Percentiles rank a stretch among this genome's conserved stretches.
These are phyloP conservation scores for Elachura formosa DNA, from an alignment of 2,113 vertebrate species.

Conservation along the genomic window DNA sequence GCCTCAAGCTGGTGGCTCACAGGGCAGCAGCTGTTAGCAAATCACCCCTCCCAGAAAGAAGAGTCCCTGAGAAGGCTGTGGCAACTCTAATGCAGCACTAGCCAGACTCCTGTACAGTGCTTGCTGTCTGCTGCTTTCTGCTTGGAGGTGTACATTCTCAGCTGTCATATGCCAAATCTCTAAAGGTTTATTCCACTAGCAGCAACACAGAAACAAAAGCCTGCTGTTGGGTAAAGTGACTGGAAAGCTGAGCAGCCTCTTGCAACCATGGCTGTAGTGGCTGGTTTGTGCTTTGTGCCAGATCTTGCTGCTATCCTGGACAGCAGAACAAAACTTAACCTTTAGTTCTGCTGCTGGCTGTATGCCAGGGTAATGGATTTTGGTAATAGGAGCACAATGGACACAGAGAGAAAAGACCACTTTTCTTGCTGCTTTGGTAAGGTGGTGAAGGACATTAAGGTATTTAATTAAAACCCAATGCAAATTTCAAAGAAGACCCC, in stretches of 20 bases:
- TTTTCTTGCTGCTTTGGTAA: background rate
- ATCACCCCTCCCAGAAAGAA: background rate
- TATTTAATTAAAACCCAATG: background rate
- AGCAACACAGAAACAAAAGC: background rate
- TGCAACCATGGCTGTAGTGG: accelerated
- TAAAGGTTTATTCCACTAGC: background rate
- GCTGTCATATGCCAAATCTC: accelerated
- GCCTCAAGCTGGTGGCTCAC: background rate
- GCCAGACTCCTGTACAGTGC: background rate
- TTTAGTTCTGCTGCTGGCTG: background rate
- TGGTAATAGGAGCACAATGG: background rate
- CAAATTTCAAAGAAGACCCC: background rate
- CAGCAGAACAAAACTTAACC: background rate
- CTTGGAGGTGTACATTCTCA: background rate
- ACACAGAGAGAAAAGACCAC: background rate
- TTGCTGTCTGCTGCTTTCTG: background rate
- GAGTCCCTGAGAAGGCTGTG: background rate
- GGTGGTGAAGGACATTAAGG: background rate
- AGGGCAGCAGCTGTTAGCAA: background rate
- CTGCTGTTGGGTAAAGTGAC: background rate
- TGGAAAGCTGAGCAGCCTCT: background rate
- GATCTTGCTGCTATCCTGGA: background rate
- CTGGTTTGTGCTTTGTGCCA: background rate
- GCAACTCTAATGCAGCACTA: accelerated
- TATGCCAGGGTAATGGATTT: background rate